Percentiles rank a stretch among this genome's conserved stretches.
Evolutionary conservation across 2,113 vertebrate genomes (phyloP).

Genomic region (Ammodytes marinus): DNA sequence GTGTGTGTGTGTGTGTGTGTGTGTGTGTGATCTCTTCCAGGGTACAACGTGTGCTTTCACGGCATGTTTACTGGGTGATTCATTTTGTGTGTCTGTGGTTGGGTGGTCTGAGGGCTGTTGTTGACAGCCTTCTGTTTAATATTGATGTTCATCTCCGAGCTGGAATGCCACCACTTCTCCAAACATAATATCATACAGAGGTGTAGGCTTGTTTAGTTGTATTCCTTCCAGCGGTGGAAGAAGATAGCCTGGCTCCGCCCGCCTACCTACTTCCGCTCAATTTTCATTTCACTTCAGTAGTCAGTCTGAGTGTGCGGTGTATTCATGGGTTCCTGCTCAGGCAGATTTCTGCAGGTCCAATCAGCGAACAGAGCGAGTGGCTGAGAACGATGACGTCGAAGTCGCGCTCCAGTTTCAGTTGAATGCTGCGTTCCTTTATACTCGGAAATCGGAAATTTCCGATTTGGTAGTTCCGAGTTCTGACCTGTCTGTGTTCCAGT

Average conservation of each 20-base stretch:
- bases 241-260: neutral
- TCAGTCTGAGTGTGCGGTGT: too few species aligned
- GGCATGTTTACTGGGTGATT: constrained; percentile 41
- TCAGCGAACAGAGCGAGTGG: too few species aligned
- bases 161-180: constrained; percentile 35
- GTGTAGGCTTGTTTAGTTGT: constrained; percentile 2
- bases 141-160: constrained; percentile 40
- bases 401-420: too few species aligned
- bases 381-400: too few species aligned
- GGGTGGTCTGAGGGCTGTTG: constrained; percentile 43
- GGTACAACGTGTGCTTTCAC: constrained; percentile 22
- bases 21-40: constrained; percentile 16
- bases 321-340: too few species aligned
- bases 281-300: too few species aligned
- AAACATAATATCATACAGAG: constrained; percentile 24
- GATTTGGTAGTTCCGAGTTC: too few species aligned
- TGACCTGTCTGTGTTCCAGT: too few species aligned
- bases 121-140: constrained; percentile 38
- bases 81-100: constrained; percentile 43
- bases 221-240: neutral
- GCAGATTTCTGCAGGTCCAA: too few species aligned
- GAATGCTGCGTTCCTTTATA: too few species aligned
- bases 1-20: constrained; percentile 21
- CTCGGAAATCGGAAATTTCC: too few species aligned
- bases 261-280: too few species aligned